phyloP scores from a whole-genome alignment of 1,140 invertebrate genomes.

The Zaprionus africanus region DNA sequence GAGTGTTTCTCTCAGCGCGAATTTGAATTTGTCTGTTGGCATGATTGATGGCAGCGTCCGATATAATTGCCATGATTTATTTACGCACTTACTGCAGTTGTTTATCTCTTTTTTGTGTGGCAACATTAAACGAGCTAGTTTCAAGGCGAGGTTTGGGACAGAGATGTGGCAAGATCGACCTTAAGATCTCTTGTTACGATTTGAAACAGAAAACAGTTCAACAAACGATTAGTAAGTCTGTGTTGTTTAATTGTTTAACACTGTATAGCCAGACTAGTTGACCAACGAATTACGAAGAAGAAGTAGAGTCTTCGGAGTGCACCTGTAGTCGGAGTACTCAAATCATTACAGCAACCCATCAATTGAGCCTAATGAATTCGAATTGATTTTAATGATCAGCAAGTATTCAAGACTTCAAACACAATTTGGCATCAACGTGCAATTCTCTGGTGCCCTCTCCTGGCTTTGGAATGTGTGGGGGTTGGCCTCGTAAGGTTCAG shows the following conservation, averaged over 20 bases:
- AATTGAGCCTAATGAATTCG: conserved; percentile 50
- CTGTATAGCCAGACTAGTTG: not conserved
- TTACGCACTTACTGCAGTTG: conserved; percentile 32
- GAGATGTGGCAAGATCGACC: conserved; percentile 22
- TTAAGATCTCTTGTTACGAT: conserved; percentile 18
- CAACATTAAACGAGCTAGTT: conserved; percentile 29
- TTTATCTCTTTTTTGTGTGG: conserved; percentile 12
- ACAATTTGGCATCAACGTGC: conserved; percentile 50
- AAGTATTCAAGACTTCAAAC: conserved; percentile 43
- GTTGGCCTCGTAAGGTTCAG: conserved; percentile 31
- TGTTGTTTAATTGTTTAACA: not conserved
- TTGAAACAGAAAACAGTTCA: conserved; percentile 13
- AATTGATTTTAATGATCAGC: conserved; percentile 52
- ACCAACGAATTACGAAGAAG: not conserved
- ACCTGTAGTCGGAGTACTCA: conserved; percentile 11
- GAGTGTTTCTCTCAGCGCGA: conserved; percentile 14
- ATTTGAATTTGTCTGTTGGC: conserved; percentile 17
- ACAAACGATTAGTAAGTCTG: not conserved
- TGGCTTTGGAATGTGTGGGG: conserved; percentile 25
- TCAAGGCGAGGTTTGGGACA: conserved; percentile 36
- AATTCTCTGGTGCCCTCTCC: conserved; percentile 20
- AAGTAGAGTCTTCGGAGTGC: conserved; percentile 13
- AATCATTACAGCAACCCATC: conserved; percentile 21
- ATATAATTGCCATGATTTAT: conserved; percentile 47
- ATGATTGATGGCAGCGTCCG: conserved; percentile 45